Evolutionary conservation across 1,140 invertebrate genomes (phyloP), one percentile per base, ranked within the genome.

Genomic region (Gryllus bimaculatus): DNA sequence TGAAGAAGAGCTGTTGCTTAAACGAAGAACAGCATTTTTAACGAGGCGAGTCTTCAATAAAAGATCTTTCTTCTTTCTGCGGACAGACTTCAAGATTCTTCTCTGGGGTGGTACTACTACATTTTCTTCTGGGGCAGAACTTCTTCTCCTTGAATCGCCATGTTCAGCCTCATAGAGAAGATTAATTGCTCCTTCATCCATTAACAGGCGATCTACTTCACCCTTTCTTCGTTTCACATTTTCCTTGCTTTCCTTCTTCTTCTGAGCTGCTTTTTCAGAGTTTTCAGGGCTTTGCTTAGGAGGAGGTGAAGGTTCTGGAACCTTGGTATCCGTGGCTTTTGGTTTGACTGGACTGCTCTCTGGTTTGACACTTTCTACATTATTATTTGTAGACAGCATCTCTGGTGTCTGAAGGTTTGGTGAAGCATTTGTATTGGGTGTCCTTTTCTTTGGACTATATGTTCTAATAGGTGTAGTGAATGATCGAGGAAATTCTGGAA

Each of bases 181-280:
- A 85, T 95, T 95, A 1, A 94, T 92, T 6, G 94, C 93, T 2
- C 94, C 94, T 84, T 95, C 94, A 84, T 95, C 94, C 85, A 93
- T 93, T 80, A 95, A 86, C 73, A 95, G 84, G 80, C 88, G 90
- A 82, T 94, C 93, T 74, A 95, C 89, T 87, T 95, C 94, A 74
- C 89, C 88, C 48, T 74, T 75, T 49, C 73, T 74, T 21, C n/a
- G 74, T 47, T 74, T 79, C 26, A 47, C 74, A 66, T 18, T 66
- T 10, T 66, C 54, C 54, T 66, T 66, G 54, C 10, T 66, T 3
- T 66, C 54, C 54, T 66, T 66, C 54, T 66, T 66, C 54, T 66
- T 66, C 54, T 66, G 54, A 13, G 54, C 10, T 13, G 54, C 10
- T 66, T 10, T 13, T 18, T 66, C 10, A 39, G 26, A 39, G 10